Base-by-base conservation (phyloP, 2,888 invertebrate species). In the Coremacera marginata region DNA sequence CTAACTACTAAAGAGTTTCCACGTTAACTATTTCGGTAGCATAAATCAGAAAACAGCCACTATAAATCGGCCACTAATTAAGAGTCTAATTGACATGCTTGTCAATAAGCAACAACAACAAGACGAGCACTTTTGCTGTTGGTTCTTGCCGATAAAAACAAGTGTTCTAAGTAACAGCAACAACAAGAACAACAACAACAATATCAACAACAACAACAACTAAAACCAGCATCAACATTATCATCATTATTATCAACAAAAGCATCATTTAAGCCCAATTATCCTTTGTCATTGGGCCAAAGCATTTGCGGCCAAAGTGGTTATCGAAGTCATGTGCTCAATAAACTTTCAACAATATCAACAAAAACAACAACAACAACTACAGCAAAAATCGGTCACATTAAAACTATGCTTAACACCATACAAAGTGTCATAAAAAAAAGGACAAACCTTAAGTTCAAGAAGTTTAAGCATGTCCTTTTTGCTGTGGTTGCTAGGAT, bases 211-310 rank as follows among this genome's bases (percentile, higher is more conserved):
- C 34, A 37, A 34, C 34, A 7, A 57, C 34, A 4, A 57, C 19
- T 19, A 11, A n/a, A 5, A 71, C 8, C 73, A n/a, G 14, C 70
- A 14, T 8, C 25, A 22, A 8, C 19, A 51, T 31, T 0, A 31
- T 49, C 34, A 5, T 22, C 49, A 19, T 14, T 22, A 34, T n/a
- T 51, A 49, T 71, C 44, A 55, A 57, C 55, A 60, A 44, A 16
- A 57, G 16, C 67, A 55, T 74, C 74, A 55, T 74, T 74, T 74
- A 55, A 74, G 67, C 74, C 27, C 74, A 74, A 74, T 74, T 74
- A 74, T 67, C 65, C 37, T 74, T 74, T 67, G 74, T 67, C 65
- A 65, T 67, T 52, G 11, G 44, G n/a, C n/a, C n/a, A 9, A 37
- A 71, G 34, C 51, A 22, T 55, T 74, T 74, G 74, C 34, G 74